These are phyloP conservation scores for Gallirallus australis DNA, from an alignment of 2,797 vertebrate species.

Conservation along the genomic window DNA sequence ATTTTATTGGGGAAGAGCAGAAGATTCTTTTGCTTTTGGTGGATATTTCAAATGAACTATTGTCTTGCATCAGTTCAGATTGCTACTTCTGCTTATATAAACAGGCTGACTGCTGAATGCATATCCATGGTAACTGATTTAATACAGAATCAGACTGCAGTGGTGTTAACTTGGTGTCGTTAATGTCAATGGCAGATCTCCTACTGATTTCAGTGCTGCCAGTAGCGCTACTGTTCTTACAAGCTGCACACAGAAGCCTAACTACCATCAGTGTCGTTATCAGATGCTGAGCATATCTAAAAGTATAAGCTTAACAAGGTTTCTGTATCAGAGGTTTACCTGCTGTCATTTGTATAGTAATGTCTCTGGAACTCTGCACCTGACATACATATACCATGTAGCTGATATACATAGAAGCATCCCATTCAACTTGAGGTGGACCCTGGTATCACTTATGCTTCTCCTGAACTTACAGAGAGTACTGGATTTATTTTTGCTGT, in stretches of 20 bases:
- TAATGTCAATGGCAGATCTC: neutral
- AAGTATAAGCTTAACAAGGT: neutral
- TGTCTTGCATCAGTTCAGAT: neutral
- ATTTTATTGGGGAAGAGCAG: neutral
- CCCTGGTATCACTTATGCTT: neutral
- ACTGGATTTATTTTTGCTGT: neutral
- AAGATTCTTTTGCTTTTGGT: neutral
- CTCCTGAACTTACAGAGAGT: neutral
- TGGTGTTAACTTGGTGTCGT: neutral
- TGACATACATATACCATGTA: neutral
- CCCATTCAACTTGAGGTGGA: neutral
- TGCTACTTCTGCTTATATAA: neutral
- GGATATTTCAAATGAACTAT: neutral
- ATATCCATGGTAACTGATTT: conserved; percentile 32
- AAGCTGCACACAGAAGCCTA: neutral
- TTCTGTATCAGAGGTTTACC: neutral
- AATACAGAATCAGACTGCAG: neutral
- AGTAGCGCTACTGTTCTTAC: neutral
- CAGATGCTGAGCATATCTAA: neutral
- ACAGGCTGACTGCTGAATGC: neutral
- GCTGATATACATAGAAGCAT: neutral
- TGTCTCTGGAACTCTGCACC: neutral
- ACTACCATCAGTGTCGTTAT: neutral
- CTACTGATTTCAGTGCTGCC: neutral
- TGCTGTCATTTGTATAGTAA: neutral